Percentiles rank a stretch among this genome's conserved stretches.
Conservation (phyloP, 2,888 invertebrate species). For the Megaustenia siamemsis region DNA sequence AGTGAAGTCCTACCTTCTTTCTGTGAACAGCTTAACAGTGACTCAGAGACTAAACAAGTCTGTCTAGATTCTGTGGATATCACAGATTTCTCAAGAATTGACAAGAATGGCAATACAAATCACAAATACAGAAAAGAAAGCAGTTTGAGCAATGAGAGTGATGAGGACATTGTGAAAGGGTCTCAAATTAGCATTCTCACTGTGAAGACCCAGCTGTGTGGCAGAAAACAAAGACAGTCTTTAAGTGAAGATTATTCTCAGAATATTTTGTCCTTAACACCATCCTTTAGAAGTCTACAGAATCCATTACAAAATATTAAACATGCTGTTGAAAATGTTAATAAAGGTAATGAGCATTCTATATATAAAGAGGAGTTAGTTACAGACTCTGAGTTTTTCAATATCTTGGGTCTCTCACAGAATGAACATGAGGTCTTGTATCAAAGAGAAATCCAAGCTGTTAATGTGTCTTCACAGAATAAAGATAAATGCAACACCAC, state of each 20-base stretch:
- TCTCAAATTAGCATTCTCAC: not conserved
- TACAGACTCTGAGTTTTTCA: slow-evolving; percentile 43
- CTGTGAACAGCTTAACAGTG: not conserved
- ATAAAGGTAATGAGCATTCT: not conserved
- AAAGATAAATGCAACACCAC: not conserved
- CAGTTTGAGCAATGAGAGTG: slow-evolving; percentile 1
- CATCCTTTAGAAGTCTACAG: not conserved
- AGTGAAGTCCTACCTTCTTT: not conserved
- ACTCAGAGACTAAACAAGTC: not conserved
- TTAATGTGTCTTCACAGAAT: not conserved
- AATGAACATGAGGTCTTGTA: not conserved
- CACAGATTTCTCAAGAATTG: not conserved
- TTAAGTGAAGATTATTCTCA: not conserved
- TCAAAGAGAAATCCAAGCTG: not conserved
- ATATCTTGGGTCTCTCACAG: slow-evolving; percentile 36
- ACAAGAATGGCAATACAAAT: not conserved
- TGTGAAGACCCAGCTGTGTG: not conserved
- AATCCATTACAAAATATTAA: not conserved
- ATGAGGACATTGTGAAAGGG: slow-evolving; percentile 17
- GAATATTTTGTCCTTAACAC: not conserved
- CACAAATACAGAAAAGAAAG: not conserved
- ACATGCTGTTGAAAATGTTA: not conserved
- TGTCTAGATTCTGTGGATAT: not conserved
- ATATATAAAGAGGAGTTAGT: not conserved
- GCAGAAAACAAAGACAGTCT: not conserved